These are phyloP conservation scores for Zoroaster sp. DNA, from an alignment of 53 echinoderm and acorn worm genomes.

Conservation along the genomic window DNA sequence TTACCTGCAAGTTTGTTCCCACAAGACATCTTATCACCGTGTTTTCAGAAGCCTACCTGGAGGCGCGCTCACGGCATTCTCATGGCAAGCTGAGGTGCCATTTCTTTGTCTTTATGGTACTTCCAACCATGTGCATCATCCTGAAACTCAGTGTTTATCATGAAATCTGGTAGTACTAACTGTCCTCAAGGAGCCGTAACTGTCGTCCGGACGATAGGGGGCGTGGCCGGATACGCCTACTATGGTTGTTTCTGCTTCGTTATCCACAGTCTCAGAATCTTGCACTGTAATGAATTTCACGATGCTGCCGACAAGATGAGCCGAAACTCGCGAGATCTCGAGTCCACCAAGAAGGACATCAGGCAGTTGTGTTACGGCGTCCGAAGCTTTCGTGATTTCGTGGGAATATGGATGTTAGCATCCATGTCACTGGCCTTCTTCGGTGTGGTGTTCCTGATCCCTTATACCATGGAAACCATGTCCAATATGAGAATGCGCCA, in stretches of 20 bases:
- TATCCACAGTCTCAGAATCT: not conserved
- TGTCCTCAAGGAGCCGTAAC: not conserved
- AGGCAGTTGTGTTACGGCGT: not conserved
- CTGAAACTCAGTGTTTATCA: not conserved
- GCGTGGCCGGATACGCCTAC: not conserved
- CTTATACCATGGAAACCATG: not conserved
- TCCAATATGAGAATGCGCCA: not conserved
- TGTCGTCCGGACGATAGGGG: not conserved
- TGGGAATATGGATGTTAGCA: not conserved
- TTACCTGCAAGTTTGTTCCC: not conserved
- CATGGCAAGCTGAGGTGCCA: not conserved
- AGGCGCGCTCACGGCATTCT: not conserved
- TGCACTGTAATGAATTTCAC: not conserved
- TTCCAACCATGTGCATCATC: not conserved
- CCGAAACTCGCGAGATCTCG: not conserved
- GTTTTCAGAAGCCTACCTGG: not conserved
- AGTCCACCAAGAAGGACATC: not conserved
- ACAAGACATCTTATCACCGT: not conserved
- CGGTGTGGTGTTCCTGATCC: not conserved
- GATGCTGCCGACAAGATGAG: not conserved
- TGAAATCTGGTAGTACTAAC: not conserved
- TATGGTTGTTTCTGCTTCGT: conserved; percentile 19
- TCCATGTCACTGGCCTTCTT: not conserved
- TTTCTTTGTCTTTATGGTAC: not conserved
- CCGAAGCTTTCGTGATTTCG: not conserved